A percentile compares a stretch with the other conserved stretches of the same genome.
phyloP scores from a whole-genome alignment of 1,140 invertebrate genomes.

The Phocides pigmalion region DNA sequence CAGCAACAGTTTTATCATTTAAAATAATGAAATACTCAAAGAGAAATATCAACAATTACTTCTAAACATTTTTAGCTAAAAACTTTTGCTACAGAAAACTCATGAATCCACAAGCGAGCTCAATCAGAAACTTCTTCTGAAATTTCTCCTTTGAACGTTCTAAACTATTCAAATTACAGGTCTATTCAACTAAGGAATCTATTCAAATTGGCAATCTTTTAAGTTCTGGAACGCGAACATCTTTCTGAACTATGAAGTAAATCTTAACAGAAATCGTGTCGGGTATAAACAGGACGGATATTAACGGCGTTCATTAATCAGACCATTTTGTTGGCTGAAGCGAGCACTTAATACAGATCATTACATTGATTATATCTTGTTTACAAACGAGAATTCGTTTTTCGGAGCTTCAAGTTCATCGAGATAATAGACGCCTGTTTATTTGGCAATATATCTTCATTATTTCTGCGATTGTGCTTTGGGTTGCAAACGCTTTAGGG shows the following conservation, averaged over 20 bases:
- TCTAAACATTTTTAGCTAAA: background rate
- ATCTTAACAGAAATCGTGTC: slow-evolving; percentile 6
- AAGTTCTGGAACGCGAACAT: slow-evolving; percentile 10
- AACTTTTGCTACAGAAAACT: slow-evolving; percentile 10
- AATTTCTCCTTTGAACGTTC: slow-evolving; percentile 12
- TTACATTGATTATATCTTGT: slow-evolving; percentile 33
- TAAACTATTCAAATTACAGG: slow-evolving; percentile 18
- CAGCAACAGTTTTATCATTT: no score
- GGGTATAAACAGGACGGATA: slow-evolving; percentile 9
- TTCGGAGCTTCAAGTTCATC: slow-evolving; percentile 11
- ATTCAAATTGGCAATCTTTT: slow-evolving; percentile 20
- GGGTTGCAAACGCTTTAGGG: background rate
- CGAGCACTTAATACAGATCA: slow-evolving; percentile 34
- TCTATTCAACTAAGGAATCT: slow-evolving; percentile 19
- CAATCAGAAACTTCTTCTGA: slow-evolving; percentile 16
- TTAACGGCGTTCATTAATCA: slow-evolving; percentile 23
- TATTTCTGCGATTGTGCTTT: slow-evolving; percentile 25
- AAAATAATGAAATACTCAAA: no score
- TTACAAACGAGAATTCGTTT: slow-evolving; percentile 31
- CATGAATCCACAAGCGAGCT: slow-evolving; percentile 9
- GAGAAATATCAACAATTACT: no score
- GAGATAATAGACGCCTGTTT: slow-evolving; percentile 24
- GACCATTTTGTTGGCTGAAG: slow-evolving; percentile 23
- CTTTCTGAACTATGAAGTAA: slow-evolving; percentile 9
- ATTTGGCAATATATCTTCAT: slow-evolving; percentile 29